Evolutionary conservation across 2,888 invertebrate genomes (phyloP), one percentile per base, ranked within the genome.

Genomic region (Anarsia innoxiella): DNA sequence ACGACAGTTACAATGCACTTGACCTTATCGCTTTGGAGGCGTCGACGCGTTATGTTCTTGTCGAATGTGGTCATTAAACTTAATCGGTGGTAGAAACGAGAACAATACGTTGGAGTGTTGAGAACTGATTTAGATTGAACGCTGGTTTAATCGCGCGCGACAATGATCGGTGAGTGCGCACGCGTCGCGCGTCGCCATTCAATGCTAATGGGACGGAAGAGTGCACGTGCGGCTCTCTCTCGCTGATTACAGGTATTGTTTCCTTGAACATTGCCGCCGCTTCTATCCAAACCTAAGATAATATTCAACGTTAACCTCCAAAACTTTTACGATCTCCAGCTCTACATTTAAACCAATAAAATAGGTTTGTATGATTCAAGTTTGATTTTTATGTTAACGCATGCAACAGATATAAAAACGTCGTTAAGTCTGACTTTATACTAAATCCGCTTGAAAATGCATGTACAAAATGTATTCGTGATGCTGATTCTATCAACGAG

Each of bases 181-280:
- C 71, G 73, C 68, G 72, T n/a, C n/a, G n/a, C n/a, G n/a, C n/a
- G n/a, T 58, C 62, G 66, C 63, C 64, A 80, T 83, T 83, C 79
- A 82, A 82, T 84, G 83, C 77, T 82, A 83, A 84, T 84, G 74
- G 72, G 57, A 63, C 72, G 79, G 77, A 79, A 76, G 77, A 78
- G 66, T 65, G 69, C 69, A 66, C 69, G 67, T 64, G 66, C 64
- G 62, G 63, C 71, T 69, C 76, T 78, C 76, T 76, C 72, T 63
- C 46, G 42, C 48, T 61, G 63, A 69, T 71, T 62, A 62, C 66
- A 65, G 49, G 56, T 59, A 73, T 76, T 76, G 68, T 79, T 62
- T 63, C 58, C 65, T 57, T 59, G n/a, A n/a, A 56, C 59, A 53
- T 46, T 47, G 53, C 59, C 49, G 51, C 3, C 19, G 8, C 19